Base-by-base conservation (phyloP, 2,888 invertebrate species). In the Leptopilina drosophilae region DNA sequence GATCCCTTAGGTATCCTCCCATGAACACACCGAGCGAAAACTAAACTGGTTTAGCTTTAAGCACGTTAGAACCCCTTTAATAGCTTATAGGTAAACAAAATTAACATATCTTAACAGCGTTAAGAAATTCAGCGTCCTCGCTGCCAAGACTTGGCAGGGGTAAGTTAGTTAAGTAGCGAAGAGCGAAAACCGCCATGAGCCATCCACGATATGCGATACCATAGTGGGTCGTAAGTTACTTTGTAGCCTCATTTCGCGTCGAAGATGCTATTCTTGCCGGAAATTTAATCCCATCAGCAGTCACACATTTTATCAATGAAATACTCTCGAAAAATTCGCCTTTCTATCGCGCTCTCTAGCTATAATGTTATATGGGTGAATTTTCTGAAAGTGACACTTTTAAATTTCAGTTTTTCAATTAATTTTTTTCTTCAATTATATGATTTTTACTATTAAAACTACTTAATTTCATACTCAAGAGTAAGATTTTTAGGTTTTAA, bases 51-150 rank as follows among this genome's bases (percentile, higher is more conserved):
- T 92, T 91, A 91, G 90, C 91, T 90, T 88, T 90, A 91, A 92
- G 91, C 90, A 90, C 88, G 90, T 91, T 91, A 91, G 89, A 89
- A 87, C 88, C 88, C 90, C 91, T 91, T 91, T 91, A 92, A 91
- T 91, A 91, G 91, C 91, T 91, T 91, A 91, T 91, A 91, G 91
- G 91, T 91, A 92, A 92, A 92, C 91, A 91, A 91, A 90, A 92
- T 92, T 92, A 92, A 90, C 91, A 92, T 91, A 92, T 91, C 90
- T 91, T 91, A 92, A 92, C 91, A 91, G 89, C 88, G 90, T 92
- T 92, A 91, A 91, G 91, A 91, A 91, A 90, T 91, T 90, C 89
- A 87, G 84, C 84, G 85, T 85, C 84, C 85, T 85, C 83, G 81
- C 84, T 82, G 82, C 86, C 84, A 81, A 81, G 78, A 49, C 80